Conservation (phyloP, 2,797 vertebrate genomes). For the Falco berigora region DNA sequence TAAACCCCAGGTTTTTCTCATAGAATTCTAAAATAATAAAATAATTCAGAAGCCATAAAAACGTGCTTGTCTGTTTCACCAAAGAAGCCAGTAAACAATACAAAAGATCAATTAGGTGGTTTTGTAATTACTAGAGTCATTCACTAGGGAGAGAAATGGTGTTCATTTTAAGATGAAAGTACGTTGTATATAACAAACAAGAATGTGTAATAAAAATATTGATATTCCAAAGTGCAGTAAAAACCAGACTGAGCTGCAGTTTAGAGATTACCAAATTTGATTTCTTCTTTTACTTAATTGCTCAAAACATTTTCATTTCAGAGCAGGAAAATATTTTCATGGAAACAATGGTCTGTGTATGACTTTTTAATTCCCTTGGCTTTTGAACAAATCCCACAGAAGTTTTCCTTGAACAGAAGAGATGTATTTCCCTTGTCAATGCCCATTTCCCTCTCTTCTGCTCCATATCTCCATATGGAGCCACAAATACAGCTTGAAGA, state of each 20-base stretch:
- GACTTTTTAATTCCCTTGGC: neutral
- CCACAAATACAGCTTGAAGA: neutral
- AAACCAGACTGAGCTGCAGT: neutral
- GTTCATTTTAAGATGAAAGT: neutral
- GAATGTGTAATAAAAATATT: neutral
- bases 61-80: neutral
- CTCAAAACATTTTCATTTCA: neutral
- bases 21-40: constrained; percentile 48
- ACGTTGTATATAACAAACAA: neutral
- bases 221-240: neutral
- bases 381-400: neutral
- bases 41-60: neutral
- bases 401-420: neutral
- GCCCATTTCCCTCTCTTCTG: neutral
- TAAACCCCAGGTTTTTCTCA: neutral
- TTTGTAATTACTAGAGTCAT: neutral
- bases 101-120: neutral
- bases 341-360: neutral
- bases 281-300: neutral
- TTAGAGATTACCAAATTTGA: neutral
- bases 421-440: neutral
- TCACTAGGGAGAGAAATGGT: neutral
- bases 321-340: neutral
- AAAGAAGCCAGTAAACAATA: neutral
- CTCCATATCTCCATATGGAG: neutral